Evolutionary conservation across 1,140 invertebrate genomes (phyloP).

Genomic region (Drosophila mayri): DNA sequence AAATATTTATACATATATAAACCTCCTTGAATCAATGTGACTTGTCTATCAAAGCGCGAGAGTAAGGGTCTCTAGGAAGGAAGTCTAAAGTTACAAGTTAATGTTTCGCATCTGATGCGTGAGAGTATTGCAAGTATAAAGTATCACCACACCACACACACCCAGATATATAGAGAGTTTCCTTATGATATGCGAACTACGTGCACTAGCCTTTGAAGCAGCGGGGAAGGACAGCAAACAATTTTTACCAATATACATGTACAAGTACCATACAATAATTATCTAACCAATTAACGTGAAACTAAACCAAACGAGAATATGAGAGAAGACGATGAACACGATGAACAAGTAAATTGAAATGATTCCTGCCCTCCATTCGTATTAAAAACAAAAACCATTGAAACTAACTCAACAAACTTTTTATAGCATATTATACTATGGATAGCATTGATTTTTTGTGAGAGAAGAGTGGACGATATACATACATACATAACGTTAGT

Average conservation of each 20-base stretch:
- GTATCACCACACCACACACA: slow-evolving; percentile 29
- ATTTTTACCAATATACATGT: slow-evolving; percentile 81
- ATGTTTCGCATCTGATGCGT: slow-evolving; percentile 67
- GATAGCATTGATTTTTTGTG: slow-evolving; percentile 76
- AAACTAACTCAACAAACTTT: slow-evolving; percentile 79
- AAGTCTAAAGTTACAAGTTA: slow-evolving; percentile 17
- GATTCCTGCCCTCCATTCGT: slow-evolving; percentile 84
- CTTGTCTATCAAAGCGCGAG: slow-evolving; percentile 72
- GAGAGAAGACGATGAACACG: slow-evolving; percentile 36
- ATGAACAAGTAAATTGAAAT: slow-evolving; percentile 82
- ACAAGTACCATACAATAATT: slow-evolving; percentile 63
- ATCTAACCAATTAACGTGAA: slow-evolving; percentile 59
- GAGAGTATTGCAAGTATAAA: slow-evolving; percentile 31
- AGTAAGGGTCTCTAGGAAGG: neutral
- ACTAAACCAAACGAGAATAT: slow-evolving; percentile 56
- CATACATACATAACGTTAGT: slow-evolving; percentile 51
- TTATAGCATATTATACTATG: slow-evolving; percentile 72
- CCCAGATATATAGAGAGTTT: slow-evolving; percentile 66
- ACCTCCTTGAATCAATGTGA: slow-evolving; percentile 82
- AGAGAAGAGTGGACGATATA: slow-evolving; percentile 36
- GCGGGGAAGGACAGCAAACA: slow-evolving; percentile 34
- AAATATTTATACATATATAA: slow-evolving; percentile 34
- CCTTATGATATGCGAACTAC: slow-evolving; percentile 64
- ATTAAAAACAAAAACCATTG: slow-evolving; percentile 74
- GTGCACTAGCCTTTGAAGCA: slow-evolving; percentile 61